These are phyloP conservation scores for Mareca penelope DNA, from an alignment of 2,797 vertebrate species.

Conservation along the genomic window DNA sequence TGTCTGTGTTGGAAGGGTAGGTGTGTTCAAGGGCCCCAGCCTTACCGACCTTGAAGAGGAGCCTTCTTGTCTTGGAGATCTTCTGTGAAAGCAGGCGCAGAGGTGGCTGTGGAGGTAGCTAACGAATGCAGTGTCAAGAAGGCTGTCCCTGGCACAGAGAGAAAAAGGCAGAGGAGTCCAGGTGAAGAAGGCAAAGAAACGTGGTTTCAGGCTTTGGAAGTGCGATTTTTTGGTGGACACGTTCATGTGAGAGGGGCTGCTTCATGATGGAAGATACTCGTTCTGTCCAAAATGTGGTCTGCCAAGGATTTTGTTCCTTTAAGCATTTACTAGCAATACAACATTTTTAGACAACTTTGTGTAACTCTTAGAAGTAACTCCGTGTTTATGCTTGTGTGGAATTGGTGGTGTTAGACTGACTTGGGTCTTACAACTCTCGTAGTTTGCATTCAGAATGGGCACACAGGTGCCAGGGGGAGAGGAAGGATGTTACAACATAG, in stretches of 20 bases:
- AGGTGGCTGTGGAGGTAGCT: background rate
- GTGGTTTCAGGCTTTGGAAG: background rate
- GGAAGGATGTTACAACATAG: slow-evolving; percentile 55
- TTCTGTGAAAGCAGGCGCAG: background rate
- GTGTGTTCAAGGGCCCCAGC: background rate
- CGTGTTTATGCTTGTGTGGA: background rate
- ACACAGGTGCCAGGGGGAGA: background rate
- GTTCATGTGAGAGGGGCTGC: background rate
- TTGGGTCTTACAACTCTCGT: background rate
- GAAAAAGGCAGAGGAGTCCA: background rate
- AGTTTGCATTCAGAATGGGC: background rate
- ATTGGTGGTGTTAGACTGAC: background rate
- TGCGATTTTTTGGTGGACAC: rapidly evolving
- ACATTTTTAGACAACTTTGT: background rate
- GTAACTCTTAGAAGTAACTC: background rate
- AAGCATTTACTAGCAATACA: background rate
- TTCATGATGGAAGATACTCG: rapidly evolving
- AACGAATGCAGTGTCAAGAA: background rate
- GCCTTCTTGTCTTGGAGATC: background rate
- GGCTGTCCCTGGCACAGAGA: rapidly evolving
- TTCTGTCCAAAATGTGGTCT: background rate
- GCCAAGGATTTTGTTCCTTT: background rate
- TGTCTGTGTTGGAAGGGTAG: background rate
- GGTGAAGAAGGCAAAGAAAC: background rate
- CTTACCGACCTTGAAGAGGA: background rate